Evolutionary conservation across 2,888 invertebrate genomes (phyloP).

Genomic region (Linhomoeus sp.): DNA sequence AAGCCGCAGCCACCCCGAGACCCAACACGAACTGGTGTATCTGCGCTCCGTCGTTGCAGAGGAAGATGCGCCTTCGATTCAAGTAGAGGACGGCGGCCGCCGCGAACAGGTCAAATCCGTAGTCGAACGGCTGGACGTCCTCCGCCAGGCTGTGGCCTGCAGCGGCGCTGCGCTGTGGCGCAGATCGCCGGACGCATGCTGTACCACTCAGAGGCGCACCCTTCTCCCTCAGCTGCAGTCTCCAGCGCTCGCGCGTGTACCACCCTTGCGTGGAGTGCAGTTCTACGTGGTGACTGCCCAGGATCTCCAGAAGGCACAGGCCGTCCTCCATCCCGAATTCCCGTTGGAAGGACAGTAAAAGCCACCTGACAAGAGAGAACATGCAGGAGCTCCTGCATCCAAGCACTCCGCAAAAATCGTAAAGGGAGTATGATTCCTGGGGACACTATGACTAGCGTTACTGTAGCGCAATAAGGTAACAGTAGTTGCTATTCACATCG

Average conservation of each 20-base stretch:
- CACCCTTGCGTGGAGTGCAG: constrained; percentile 25
- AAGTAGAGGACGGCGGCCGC: constrained; percentile 26
- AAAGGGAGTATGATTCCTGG: no score
- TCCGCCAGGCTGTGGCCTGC: constrained; percentile 1
- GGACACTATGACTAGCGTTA: no score
- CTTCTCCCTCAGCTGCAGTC: neutral
- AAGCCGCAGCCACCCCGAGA: no score
- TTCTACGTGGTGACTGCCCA: constrained; percentile 28
- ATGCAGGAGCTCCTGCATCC: no score
- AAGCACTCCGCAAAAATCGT: no score
- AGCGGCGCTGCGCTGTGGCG: no score
- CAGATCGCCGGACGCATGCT: no score
- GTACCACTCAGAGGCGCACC: no score
- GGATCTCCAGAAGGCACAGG: constrained; percentile 27
- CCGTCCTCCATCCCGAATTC: constrained; percentile 26
- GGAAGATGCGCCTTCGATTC: constrained; percentile 17
- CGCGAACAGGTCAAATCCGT: constrained; percentile 29
- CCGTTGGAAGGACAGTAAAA: constrained; percentile 28
- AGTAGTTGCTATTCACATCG: no score
- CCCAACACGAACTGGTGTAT: constrained; percentile 24
- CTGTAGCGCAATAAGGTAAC: no score
- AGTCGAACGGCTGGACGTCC: constrained; percentile 11
- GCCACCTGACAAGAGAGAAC: constrained; percentile 21
- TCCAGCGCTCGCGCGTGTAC: constrained; percentile 10
- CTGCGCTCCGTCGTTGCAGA: constrained; percentile 22